A percentile compares a stretch with the other conserved stretches of the same genome.
phyloP scores from a whole-genome alignment of 37 sponge, comb jelly and placozoan genomes.

The Dysidea cf. avara region DNA sequence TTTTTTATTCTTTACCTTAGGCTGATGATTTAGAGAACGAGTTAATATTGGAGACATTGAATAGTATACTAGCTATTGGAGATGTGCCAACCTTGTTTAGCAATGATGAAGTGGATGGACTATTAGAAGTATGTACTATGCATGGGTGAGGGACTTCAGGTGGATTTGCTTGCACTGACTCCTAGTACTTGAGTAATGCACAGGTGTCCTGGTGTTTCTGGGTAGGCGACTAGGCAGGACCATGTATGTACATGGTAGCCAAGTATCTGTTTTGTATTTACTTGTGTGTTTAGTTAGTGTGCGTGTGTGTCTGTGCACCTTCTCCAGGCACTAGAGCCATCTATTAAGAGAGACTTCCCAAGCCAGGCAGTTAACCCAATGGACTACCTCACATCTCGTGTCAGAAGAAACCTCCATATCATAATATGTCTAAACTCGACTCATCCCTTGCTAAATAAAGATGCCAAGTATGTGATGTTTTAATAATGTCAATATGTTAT shows the following conservation, averaged over 20 bases:
- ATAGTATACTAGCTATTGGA: constrained; percentile 63
- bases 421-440: constrained; percentile 73
- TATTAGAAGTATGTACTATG: constrained; percentile 59
- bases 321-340: constrained; percentile 61
- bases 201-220: no score
- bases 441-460: constrained; percentile 40
- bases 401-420: constrained; percentile 73
- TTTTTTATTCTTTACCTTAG: constrained; percentile 6
- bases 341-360: constrained; percentile 87
- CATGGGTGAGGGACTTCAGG: background rate
- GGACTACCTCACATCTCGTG: constrained; percentile 72
- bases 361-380: constrained; percentile 70
- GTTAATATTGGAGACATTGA: constrained; percentile 48
- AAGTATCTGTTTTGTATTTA: no score
- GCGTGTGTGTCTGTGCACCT: no score
- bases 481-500: background rate
- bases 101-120: constrained; percentile 87
- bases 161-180: no score
- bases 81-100: constrained; percentile 81
- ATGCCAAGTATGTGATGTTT: constrained; percentile 54
- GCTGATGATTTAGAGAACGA: constrained; percentile 41
- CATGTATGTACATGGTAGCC: no score
- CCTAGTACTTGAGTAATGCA: no score
- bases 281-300: no score
- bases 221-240: no score